Evolutionary conservation across 2,888 invertebrate species (phyloP), one percentile per base, ranked within the genome.

Genomic region (Scaptomyza tumidula): DNA sequence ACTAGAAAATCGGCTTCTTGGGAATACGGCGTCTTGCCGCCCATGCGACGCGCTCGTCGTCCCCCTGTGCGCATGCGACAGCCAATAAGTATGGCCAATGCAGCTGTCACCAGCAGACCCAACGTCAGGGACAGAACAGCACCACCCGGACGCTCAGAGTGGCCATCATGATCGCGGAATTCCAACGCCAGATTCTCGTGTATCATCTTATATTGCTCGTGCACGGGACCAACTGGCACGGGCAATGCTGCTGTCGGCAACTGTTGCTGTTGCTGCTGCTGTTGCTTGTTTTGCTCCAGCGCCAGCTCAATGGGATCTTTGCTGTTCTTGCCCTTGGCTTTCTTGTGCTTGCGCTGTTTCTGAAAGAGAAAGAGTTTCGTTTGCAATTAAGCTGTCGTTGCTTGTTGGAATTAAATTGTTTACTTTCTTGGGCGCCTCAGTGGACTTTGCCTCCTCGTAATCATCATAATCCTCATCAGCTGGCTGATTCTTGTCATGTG

Each of bases 1-100:
- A 99, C 98, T 87, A 99, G 94, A 93, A 98, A 98, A 93, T 98
- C 98, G 0, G 98, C 98, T 93, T 98, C 98, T 92, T 98, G 97
- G 35, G 97, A 96, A 90, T 96, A 96, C 16, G 96, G 94, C 53
- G 95, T 95, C 92, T 97, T 96, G 65, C 96, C 96, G 50, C 96
- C 95, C 70, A 91, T 56, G 81, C 96, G 94, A 72, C 95, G 93
- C 69, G 96, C 94, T 60, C 96, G 93, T 78, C 96, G 94, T 6
- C 91, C 89, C 16, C 97, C 95, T 64, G 96, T 95, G 79, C 97
- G 94, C 91, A 97, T 93, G 56, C 98, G 94, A 90, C 97, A 98
- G 29, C 95, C 97, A 76, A 97, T 95, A 87, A 98, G 93, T 63
- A 96, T 94, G 50, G 96, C 95, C 94, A 98, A 94, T 46, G 96